phyloP scores from a whole-genome alignment of 92 coral and sea anemone genomes.

The Plumapathes pennacea region DNA sequence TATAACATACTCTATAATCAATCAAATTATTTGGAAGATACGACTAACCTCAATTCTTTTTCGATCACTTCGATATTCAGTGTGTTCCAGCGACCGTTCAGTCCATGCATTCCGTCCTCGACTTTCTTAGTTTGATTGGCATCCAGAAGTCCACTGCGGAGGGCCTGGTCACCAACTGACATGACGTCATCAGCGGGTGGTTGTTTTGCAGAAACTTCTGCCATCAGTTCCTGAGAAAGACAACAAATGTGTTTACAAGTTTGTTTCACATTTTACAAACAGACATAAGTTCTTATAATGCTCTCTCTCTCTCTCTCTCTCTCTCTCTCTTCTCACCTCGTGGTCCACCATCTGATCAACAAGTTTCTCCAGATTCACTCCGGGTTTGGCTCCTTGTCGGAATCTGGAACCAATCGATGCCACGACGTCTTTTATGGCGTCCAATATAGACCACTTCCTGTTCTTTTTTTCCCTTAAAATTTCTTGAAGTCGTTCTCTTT shows the following conservation, averaged over 20 bases:
- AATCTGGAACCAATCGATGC: constrained; percentile 55
- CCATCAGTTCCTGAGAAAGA: constrained; percentile 66
- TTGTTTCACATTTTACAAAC: not conserved
- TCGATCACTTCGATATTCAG: constrained; percentile 57
- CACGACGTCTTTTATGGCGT: constrained; percentile 67
- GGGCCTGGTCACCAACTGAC: constrained; percentile 35
- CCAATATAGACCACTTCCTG: constrained; percentile 79
- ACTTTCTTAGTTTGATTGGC: constrained; percentile 41
- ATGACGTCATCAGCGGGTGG: constrained; percentile 58
- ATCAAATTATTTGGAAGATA: too few species aligned
- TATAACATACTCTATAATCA: too few species aligned
- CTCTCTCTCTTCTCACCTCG: too few species aligned
- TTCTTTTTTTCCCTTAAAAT: constrained; percentile 64
- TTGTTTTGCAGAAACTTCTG: constrained; percentile 53
- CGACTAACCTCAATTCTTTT: constrained; percentile 74
- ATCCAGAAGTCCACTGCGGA: constrained; percentile 33
- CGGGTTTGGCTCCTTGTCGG: constrained; percentile 52
- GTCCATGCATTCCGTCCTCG: constrained; percentile 45
- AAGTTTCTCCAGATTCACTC: constrained; percentile 67
- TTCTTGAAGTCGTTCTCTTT: constrained; percentile 56
- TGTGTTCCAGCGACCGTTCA: constrained; percentile 60
- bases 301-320: too few species aligned
- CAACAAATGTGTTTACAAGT: not conserved
- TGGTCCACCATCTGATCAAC: constrained; percentile 69
- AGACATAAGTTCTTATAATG: too few species aligned